Conservation (phyloP, 2,888 invertebrate genomes). For the Leucozona laternaria region DNA sequence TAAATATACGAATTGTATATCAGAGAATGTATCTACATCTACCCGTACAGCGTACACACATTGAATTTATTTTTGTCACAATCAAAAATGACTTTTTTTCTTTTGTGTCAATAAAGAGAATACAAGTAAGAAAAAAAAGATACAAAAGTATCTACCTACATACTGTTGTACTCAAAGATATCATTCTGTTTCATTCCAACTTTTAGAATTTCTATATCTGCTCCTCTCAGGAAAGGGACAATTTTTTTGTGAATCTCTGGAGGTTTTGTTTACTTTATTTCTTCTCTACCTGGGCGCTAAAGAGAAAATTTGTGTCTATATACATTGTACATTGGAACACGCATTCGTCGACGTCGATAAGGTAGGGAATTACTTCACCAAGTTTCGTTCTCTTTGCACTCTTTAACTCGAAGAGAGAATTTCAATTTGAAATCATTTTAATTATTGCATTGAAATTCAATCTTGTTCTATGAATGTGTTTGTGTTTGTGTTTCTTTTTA, state of each 20-base stretch:
- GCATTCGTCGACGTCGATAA: constrained; percentile 39
- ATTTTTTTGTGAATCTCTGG: constrained; percentile 36
- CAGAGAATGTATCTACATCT: background rate
- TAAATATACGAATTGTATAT: constrained; percentile 4
- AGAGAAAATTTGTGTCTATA: constrained; percentile 47
- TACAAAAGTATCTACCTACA: constrained; percentile 63
- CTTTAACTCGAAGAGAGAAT: background rate
- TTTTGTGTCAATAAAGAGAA: constrained; percentile 23
- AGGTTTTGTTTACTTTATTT: constrained; percentile 29
- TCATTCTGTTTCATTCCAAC: background rate
- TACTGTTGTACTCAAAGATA: background rate
- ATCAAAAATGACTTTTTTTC: constrained; percentile 12
- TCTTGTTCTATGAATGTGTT: background rate
- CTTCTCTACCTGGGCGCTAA: background rate
- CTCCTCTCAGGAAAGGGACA: constrained; percentile 56
- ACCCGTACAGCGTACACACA: background rate
- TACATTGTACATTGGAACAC: background rate
- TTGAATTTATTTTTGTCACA: constrained; percentile 72
- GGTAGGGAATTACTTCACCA: constrained; percentile 39
- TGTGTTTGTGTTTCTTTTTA: background rate
- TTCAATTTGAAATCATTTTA: background rate
- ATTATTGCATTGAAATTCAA: constrained; percentile 14
- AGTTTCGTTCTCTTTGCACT: constrained; percentile 46
- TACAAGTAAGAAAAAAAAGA: constrained; percentile 64
- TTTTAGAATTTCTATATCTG: background rate